Conservation (phyloP, 2,797 vertebrate genomes). For the Rhinoraja longicauda region DNA sequence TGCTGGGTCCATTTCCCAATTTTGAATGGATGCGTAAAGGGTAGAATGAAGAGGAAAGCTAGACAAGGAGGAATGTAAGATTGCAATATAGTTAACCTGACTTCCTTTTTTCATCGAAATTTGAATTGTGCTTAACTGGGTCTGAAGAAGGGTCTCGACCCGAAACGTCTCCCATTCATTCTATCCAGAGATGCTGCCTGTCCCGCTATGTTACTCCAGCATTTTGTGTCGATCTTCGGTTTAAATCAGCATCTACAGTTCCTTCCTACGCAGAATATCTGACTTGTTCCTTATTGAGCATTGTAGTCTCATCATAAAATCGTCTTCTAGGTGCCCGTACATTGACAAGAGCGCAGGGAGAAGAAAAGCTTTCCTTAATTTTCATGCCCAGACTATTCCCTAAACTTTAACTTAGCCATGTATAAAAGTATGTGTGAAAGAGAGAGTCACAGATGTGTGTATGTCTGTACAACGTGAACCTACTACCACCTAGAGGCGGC, state of each 20-base stretch:
- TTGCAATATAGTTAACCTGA: background rate
- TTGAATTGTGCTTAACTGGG: background rate
- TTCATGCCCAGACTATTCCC: background rate
- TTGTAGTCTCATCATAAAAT: background rate
- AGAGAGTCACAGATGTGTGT: background rate
- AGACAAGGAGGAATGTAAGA: background rate
- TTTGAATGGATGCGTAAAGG: background rate
- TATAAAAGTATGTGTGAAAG: background rate
- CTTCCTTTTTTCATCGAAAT: background rate
- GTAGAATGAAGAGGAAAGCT: background rate
- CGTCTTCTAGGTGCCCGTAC: background rate
- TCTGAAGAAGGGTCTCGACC: too few species aligned
- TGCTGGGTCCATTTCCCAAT: background rate
- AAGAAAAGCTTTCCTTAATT: background rate
- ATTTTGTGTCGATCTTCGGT: too few species aligned
- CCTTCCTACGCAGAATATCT: too few species aligned
- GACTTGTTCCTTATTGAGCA: background rate
- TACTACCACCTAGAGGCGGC: slow-evolving; percentile 29
- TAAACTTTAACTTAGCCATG: background rate
- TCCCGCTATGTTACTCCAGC: too few species aligned
- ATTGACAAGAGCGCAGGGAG: background rate
- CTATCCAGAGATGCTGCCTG: too few species aligned
- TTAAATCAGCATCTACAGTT: too few species aligned
- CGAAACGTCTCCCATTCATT: too few species aligned
- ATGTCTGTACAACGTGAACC: background rate